Base-by-base conservation (phyloP, 2,797 vertebrate genomes). In the Salmo trutta region DNA sequence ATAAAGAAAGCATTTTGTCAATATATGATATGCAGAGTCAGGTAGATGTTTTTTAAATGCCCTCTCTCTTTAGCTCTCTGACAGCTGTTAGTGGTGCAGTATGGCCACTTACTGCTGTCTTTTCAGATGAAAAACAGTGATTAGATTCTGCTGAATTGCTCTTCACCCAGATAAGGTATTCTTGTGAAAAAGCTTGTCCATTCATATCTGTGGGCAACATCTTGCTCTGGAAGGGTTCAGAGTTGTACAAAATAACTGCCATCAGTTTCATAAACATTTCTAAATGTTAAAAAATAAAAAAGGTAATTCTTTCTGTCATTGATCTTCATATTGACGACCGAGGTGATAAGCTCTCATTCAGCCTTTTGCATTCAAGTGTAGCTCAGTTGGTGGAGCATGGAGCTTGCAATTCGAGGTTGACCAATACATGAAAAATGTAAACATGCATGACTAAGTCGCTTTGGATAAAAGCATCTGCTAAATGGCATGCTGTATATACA, bases 191-290 rank as follows among this genome's bases (percentile, higher is more conserved):
- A 59, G 33, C 4, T 47, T 68, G 79, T 78, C 33, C 56, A 72
- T 74, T 67, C 82, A 88, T 87, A 87, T 89, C 85, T 81, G 71
- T 27, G 84, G 59, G n/a, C 62, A 87, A 80, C 83, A 27, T 24
- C 12, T 19, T 62, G 74, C 14, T 19, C 15, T 71, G 66, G 67
- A 41, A 12, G 56, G 24, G 15, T 59, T 19, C 2, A 88, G 84
- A 4, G 8, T 14, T 77, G 27, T 33, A 10, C 3, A 31, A 52
- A 71, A 21, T n/a, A 4, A n/a, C 7, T 51, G 17, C 16, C 24
- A 17, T 21, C 33, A 15, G 7, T 54, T 47, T 47, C 41, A 47
- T 47, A 47, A 47, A 3, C 10, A 47, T 47, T 47, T 14, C 41
- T 47, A 47, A 47, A 65, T 12, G 24, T 27, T 24, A 21, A 65